Evolutionary conservation across 1,140 invertebrate species (phyloP).

Genomic region (Papilio polytes): DNA sequence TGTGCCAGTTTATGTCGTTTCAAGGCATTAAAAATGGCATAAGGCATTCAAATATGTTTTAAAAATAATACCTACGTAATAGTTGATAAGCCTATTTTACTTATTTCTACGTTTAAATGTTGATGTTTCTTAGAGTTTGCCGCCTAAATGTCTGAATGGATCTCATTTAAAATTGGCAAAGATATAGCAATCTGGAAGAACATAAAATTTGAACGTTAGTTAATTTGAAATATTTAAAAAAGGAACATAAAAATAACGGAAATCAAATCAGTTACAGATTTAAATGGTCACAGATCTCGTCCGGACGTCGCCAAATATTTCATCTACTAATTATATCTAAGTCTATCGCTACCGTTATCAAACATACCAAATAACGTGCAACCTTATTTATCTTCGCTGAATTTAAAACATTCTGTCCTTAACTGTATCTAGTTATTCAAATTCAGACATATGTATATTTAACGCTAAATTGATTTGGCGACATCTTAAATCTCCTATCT

Average conservation of each 20-base stretch:
- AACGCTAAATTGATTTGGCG: background rate
- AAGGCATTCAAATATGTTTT: too few relatives aligned
- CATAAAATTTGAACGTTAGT: background rate
- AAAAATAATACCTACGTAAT: too few relatives aligned
- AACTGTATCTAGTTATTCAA: background rate
- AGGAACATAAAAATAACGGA: background rate
- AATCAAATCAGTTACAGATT: background rate
- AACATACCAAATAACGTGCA: slow-evolving; percentile 1
- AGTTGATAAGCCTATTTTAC: too few relatives aligned
- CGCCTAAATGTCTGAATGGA: too few relatives aligned
- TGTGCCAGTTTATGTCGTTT: background rate
- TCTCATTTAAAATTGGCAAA: too few relatives aligned
- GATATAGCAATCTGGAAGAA: too few relatives aligned
- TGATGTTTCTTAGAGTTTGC: too few relatives aligned
- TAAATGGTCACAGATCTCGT: background rate
- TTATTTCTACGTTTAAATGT: too few relatives aligned
- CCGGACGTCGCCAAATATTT: slow-evolving; percentile 26
- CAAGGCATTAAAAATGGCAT: background rate
- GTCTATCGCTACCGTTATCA: slow-evolving; percentile 26
- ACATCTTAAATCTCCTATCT: background rate
- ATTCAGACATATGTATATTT: background rate
- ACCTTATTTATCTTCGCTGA: background rate
- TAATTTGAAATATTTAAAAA: background rate
- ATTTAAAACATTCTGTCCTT: background rate
- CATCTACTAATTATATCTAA: slow-evolving; percentile 15